Evolutionary conservation across 2,888 invertebrate genomes (phyloP), one percentile per base, ranked within the genome.

Genomic region (Athalia circularis): DNA sequence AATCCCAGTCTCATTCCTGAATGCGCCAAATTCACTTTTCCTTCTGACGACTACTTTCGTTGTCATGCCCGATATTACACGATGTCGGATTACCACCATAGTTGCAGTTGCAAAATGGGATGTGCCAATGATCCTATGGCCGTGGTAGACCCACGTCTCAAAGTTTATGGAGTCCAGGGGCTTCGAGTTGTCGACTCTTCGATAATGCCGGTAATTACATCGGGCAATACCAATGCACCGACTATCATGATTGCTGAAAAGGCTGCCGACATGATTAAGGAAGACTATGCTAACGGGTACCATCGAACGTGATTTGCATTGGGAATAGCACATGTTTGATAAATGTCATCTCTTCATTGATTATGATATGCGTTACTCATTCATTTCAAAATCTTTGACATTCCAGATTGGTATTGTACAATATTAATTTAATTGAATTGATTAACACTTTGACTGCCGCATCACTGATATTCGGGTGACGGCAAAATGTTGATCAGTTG

Each of bases 181-280:
- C 91, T 97, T 5, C 91, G 97, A 50, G 95, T 97, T 0, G 93
- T 96, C 3, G 97, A 97, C 87, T 95, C 94, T 0, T 96, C 96
- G 82, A 92, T 97, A 29, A 96, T 97, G 95, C 97, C 97, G 0
- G 93, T 91, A 1, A 95, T 97, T 77, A 92, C 94, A 0, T 95
- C 93, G 52, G 96, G 96, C 0, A 96, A 97, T 86, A 96, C 96
- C 0, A 96, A 96, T 85, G 96, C 95, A 0, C 96, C 96, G 0
- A 93, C 93, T 0, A 94, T 96, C 65, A 96, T 96, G 96, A 94
- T 97, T 64, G 96, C 94, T 0, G 96, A 97, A 86, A 96, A 95
- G 85, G 96, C 94, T 0, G 92, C 96, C 0, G 96, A 96, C 85
- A 94, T 97, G 92, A 95, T 97, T 82, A 96, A 95, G 87, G 92